Percentiles rank a stretch among this genome's conserved stretches.
These are phyloP conservation scores for Eulacestoma nigropectus DNA, from an alignment of 2,113 vertebrate species.

Conservation along the genomic window DNA sequence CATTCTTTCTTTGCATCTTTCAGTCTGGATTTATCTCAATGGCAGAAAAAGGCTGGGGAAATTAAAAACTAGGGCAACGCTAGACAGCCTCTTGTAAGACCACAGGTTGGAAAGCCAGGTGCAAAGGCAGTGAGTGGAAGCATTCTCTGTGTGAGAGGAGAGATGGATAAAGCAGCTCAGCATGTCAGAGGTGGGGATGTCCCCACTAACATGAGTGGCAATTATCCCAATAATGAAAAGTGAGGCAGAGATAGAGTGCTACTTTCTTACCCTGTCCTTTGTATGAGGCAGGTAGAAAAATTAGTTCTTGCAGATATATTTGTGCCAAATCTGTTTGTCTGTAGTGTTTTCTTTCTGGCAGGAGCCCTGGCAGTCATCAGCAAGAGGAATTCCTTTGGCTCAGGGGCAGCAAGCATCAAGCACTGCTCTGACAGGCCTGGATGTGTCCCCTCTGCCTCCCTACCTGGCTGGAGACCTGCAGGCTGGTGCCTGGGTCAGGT, in stretches of 20 bases:
- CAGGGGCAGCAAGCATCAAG: background rate
- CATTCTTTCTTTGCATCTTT: background rate
- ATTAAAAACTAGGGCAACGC: background rate
- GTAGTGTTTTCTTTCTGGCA: background rate
- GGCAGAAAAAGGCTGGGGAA: background rate
- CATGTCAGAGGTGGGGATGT: background rate
- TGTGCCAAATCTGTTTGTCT: background rate
- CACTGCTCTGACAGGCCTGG: rapidly evolving
- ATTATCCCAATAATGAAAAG: background rate
- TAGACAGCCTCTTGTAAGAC: background rate
- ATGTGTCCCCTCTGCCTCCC: background rate
- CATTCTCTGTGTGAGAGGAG: background rate
- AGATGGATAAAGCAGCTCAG: background rate
- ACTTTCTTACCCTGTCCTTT: background rate
- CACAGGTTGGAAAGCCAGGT: background rate
- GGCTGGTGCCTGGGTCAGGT: background rate
- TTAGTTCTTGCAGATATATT: background rate
- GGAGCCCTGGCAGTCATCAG: background rate
- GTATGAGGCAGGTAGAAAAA: background rate
- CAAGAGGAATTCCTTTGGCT: background rate
- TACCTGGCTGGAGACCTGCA: background rate
- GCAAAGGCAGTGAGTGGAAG: background rate
- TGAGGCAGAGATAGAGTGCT: background rate
- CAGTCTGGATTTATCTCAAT: background rate
- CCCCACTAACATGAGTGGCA: rapidly evolving